These are phyloP conservation scores for Aphrocallistes beatrix DNA, from an alignment of 37 sponge, comb jelly and placozoan genomes.

Conservation along the genomic window DNA sequence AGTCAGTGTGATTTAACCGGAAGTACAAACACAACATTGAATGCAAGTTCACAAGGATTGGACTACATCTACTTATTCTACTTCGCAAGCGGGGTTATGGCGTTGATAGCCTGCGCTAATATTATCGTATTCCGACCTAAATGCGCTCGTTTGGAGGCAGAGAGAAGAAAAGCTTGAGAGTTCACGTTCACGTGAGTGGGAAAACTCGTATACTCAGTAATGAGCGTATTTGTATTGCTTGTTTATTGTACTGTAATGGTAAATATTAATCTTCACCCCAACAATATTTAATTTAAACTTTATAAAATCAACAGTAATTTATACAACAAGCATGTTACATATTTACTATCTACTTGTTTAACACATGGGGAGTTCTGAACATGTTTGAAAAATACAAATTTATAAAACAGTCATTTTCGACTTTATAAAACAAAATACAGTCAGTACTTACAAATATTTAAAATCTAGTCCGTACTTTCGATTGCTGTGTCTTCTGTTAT, in stretches of 20 bases:
- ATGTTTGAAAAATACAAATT: neutral
- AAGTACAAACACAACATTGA: neutral
- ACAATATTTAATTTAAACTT: no score
- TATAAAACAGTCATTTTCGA: conserved; percentile 5
- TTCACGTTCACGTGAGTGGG: no score
- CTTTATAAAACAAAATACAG: conserved; percentile 14
- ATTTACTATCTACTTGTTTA: no score
- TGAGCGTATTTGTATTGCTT: no score
- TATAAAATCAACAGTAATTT: no score
- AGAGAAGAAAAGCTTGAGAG: conserved; percentile 23
- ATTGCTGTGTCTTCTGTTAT: neutral
- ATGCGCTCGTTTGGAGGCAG: conserved; percentile 36
- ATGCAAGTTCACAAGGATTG: neutral
- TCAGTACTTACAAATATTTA: no score
- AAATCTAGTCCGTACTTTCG: neutral
- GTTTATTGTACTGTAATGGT: no score
- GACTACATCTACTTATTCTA: conserved; percentile 33
- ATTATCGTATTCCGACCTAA: conserved; percentile 42
- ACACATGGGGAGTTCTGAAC: no score
- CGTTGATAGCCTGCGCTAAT: conserved; percentile 11
- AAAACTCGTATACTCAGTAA: no score
- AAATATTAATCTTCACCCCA: no score
- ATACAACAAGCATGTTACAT: no score
- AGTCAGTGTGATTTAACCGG: neutral
- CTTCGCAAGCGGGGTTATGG: conserved; percentile 16